phyloP scores from a whole-genome alignment of 2,113 vertebrate genomes.

The Tichodroma muraria region DNA sequence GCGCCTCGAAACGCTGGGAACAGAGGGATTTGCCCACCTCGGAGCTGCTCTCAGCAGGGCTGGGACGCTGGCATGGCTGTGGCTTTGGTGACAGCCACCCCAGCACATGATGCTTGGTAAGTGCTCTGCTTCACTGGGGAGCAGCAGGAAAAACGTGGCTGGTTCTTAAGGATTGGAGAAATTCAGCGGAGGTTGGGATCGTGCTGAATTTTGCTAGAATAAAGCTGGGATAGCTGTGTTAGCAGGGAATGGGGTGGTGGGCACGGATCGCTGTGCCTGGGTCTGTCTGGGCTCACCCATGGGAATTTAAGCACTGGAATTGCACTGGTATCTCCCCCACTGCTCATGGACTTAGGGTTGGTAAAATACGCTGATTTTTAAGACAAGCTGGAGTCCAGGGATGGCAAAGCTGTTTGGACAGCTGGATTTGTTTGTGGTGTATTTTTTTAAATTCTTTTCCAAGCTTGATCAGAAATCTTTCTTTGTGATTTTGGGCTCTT shows the following conservation, averaged over 20 bases:
- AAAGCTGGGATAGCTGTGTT: neutral
- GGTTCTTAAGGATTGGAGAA: neutral
- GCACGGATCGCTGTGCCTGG: accelerated
- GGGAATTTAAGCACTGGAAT: too few relatives aligned
- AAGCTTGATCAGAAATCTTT: neutral
- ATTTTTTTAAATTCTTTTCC: neutral
- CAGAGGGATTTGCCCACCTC: accelerated
- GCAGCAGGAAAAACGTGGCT: constrained; percentile 31
- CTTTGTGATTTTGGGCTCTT: neutral
- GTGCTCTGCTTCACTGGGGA: constrained; percentile 34
- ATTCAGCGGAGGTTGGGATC: neutral
- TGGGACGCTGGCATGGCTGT: neutral
- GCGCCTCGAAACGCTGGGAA: neutral
- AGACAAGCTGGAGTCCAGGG: neutral
- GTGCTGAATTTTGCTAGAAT: neutral
- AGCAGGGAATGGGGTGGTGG: neutral
- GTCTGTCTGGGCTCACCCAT: accelerated
- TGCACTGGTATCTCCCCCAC: neutral
- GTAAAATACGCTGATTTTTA: neutral
- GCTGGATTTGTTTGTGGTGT: neutral
- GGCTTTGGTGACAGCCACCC: constrained; percentile 23
- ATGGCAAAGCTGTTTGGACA: neutral
- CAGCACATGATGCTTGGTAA: constrained; percentile 45
- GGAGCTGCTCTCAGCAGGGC: neutral
- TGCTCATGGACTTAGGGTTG: neutral